These are phyloP conservation scores for Drosophila punjabiensis DNA, from an alignment of 1,140 invertebrate species.

Conservation along the genomic window DNA sequence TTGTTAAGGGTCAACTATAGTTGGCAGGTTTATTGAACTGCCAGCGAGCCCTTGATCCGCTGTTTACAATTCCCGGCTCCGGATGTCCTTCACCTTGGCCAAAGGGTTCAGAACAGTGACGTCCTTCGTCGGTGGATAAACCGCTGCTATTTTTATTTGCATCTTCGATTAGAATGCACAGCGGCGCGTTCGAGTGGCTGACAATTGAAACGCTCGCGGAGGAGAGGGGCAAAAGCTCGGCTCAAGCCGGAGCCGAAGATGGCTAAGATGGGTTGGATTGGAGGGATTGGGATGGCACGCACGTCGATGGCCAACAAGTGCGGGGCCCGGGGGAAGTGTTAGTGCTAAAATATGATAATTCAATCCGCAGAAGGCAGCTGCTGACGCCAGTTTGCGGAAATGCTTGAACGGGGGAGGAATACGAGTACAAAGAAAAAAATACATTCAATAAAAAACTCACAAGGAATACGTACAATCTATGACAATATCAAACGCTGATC, in stretches of 20 bases:
- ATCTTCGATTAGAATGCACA: conserved; percentile 62
- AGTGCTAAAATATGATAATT: conserved; percentile 67
- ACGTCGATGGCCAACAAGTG: conserved; percentile 23
- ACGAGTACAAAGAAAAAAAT: not conserved
- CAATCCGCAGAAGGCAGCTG: conserved; percentile 43
- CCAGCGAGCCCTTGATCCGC: conserved; percentile 24
- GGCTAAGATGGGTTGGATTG: conserved; percentile 25
- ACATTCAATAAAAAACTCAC: conserved; percentile 19
- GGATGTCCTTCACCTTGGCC: conserved; percentile 41
- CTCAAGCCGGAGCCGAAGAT: conserved; percentile 17
- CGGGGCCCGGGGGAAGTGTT: not conserved
- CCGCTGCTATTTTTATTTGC: conserved; percentile 42
- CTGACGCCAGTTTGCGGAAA: conserved; percentile 58
- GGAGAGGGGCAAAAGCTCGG: not conserved
- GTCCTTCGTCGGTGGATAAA: conserved; percentile 35
- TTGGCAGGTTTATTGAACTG: conserved; percentile 30
- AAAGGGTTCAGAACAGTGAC: conserved; percentile 39
- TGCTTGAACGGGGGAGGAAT: conserved; percentile 34
- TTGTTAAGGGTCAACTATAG: conserved; percentile 25
- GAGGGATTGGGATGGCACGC: conserved; percentile 27
- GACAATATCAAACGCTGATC: conserved; percentile 14
- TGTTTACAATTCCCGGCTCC: conserved; percentile 8
- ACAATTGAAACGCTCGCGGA: conserved; percentile 48
- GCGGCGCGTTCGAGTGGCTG: conserved; percentile 26
- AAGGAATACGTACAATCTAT: conserved; percentile 29